A percentile compares a stretch with the other conserved stretches of the same genome.
phyloP scores from a whole-genome alignment of 2,888 invertebrate species.

The Poecilobothrus nobilitatus region DNA sequence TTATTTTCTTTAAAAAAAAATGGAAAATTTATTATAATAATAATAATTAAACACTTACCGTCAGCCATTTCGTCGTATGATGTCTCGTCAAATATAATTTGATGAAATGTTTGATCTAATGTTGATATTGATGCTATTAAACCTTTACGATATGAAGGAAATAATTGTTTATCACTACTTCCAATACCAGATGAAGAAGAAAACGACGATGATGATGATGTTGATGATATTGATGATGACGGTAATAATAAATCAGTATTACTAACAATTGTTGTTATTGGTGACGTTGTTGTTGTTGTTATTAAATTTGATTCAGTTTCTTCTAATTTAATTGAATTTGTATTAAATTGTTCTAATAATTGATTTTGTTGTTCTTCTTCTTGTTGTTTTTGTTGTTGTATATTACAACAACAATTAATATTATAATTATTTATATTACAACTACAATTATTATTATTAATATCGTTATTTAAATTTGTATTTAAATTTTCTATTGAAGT shows the following conservation, averaged over 20 bases:
- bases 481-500: constrained; percentile 7
- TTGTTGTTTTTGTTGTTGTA: background rate
- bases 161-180: constrained; percentile 27
- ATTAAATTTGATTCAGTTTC: background rate
- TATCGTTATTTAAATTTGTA: background rate
- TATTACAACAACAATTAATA: background rate
- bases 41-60: constrained; percentile 31
- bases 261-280: background rate
- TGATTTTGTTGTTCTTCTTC: too few relatives aligned
- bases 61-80: constrained; percentile 43
- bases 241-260: background rate
- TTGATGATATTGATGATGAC: constrained; percentile 35
- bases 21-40: too few relatives aligned
- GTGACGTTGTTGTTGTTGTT: background rate
- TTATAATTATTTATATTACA: constrained; percentile 8
- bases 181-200: constrained; percentile 26
- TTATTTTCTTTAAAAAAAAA: too few relatives aligned
- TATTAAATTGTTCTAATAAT: background rate
- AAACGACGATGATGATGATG: constrained; percentile 26
- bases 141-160: constrained; percentile 35
- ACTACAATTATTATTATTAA: background rate
- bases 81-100: constrained; percentile 38
- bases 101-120: constrained; percentile 32
- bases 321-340: background rate
- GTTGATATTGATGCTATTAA: constrained; percentile 36